Evolutionary conservation across 2,888 invertebrate genomes (phyloP).

Genomic region (Aphidius colemani): DNA sequence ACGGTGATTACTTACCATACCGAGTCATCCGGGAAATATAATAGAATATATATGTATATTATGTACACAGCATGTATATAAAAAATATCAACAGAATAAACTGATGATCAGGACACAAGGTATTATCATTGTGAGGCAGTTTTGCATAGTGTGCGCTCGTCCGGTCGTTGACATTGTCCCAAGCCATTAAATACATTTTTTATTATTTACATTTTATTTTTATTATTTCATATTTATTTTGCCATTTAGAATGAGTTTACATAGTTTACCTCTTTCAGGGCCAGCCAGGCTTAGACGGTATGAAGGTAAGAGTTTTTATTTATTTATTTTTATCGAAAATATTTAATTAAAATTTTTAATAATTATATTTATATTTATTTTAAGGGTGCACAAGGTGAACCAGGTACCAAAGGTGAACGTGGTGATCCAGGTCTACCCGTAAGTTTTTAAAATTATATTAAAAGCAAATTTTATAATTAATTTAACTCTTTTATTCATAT

Average conservation of each 20-base stretch:
- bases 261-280: slow-evolving; percentile 70
- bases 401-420: slow-evolving; percentile 88
- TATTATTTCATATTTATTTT: slow-evolving; percentile 28
- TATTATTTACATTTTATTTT: slow-evolving; percentile 28
- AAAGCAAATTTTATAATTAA: slow-evolving; percentile 13
- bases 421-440: slow-evolving; percentile 93
- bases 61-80: background rate
- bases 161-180: slow-evolving; percentile 33
- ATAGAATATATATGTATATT: too few relatives aligned
- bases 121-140: slow-evolving; percentile 27
- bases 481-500: slow-evolving; percentile 38
- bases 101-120: slow-evolving; percentile 29
- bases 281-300: slow-evolving; percentile 91
- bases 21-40: too few relatives aligned
- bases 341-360: background rate
- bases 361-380: slow-evolving; percentile 32
- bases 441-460: slow-evolving; percentile 61
- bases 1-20: too few relatives aligned
- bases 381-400: slow-evolving; percentile 91
- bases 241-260: slow-evolving; percentile 25
- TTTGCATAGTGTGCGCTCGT: slow-evolving; percentile 40
- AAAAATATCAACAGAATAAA: slow-evolving; percentile 12
- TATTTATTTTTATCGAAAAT: background rate
- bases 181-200: slow-evolving; percentile 30
- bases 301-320: slow-evolving; percentile 76